Evolutionary conservation across 2,113 vertebrate species (phyloP).

Genomic region (Chionis minor): DNA sequence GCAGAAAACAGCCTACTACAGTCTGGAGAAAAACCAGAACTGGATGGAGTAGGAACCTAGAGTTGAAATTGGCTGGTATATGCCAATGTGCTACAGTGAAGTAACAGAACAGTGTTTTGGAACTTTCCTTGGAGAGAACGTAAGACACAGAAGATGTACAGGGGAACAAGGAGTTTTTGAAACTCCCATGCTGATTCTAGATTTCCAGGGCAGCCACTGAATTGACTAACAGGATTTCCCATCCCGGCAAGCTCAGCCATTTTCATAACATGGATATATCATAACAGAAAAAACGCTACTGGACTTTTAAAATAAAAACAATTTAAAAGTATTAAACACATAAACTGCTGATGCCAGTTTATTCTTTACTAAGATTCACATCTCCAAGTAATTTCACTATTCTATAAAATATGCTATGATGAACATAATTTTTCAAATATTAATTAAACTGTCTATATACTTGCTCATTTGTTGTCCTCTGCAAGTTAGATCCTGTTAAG

Average conservation of each 20-base stretch:
- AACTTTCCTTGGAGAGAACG: neutral
- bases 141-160: neutral
- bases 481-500: neutral
- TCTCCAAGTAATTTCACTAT: neutral
- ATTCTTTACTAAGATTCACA: neutral
- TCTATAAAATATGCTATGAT: neutral
- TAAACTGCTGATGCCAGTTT: neutral
- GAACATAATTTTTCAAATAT: neutral
- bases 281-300: neutral
- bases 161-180: neutral
- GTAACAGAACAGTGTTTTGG: neutral
- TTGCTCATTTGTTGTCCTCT: conserved; percentile 18
- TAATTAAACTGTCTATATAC: neutral
- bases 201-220: neutral
- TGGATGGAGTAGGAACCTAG: neutral
- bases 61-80: neutral
- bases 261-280: neutral
- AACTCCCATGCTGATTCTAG: neutral
- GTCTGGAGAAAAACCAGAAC: neutral
- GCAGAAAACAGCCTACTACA: neutral
- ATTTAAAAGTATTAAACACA: neutral
- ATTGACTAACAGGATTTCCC: neutral
- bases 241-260: neutral
- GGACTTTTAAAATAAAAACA: neutral
- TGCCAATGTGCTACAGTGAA: neutral